Evolutionary conservation across 1,140 invertebrate genomes (phyloP), one percentile per base, ranked within the genome.

Genomic region (Trachymyrmex cornetzi): DNA sequence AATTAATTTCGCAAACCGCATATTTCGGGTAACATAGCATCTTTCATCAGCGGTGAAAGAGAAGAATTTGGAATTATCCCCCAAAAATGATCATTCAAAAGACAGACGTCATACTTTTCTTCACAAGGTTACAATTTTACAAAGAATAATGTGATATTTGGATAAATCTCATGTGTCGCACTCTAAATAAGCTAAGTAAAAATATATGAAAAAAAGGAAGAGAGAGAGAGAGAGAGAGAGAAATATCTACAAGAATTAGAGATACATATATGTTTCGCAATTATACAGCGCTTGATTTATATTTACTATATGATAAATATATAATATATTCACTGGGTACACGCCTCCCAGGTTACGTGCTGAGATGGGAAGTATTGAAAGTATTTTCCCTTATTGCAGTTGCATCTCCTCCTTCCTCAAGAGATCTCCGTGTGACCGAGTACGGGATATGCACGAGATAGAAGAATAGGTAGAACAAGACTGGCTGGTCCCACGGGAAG

Each of bases 111-210:
- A 55, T n/a, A 48, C 66, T 30, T 72, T 72, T 71, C 16, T 57
- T 57, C 69, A 38, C 38, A 66, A 50, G 38, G 24, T 50, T 66
- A 34, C 66, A 79, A 50, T 38, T 63, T 66, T 30, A 71, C 48
- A 84, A 84, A 84, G 69, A 84, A 38, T 24, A 72, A 63, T 44
- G 7, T 44, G 38, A 63, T 84, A 34, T n/a, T 84, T 22, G 81
- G 24, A 75, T 66, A 61, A 87, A 87, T 80, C 50, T 71, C 63
- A 77, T 53, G 50, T 88, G 57, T 44, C 67, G 12, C 55, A 34
- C 77, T 89, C 77, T 89, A 87, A 89, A 89, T 84, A 84, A 77
- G 24, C 80, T 79, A 61, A 67, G 57, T 77, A 80, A 90, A 87
- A 64, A 67, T 69, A 85, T 16, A 14, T 16, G 55, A n/a, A 14